Evolutionary conservation across 2,797 vertebrate genomes (phyloP).

Genomic region (Oryzias dopingdopingensis): DNA sequence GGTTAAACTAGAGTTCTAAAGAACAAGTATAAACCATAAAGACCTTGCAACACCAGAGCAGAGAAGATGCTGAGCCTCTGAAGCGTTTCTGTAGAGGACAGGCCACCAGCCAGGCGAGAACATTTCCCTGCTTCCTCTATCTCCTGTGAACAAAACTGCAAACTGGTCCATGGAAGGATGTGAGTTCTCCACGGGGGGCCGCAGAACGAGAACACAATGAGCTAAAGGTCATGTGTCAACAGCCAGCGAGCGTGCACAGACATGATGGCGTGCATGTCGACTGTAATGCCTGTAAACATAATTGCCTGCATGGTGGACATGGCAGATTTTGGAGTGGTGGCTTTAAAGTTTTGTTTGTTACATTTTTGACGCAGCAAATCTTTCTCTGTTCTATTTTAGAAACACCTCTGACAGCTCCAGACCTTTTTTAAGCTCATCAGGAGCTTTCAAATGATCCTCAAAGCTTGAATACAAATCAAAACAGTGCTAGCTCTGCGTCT

Average conservation of each 20-base stretch:
- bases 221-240: conserved; percentile 51
- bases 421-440: too few relatives aligned
- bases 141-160: conserved; percentile 31
- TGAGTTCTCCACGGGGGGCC: conserved; percentile 16
- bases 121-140: conserved; percentile 13
- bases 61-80: conserved; percentile 24
- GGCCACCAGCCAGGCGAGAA: conserved; percentile 3
- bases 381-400: too few relatives aligned
- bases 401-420: too few relatives aligned
- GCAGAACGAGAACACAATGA: conserved; percentile 44
- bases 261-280: conserved; percentile 7
- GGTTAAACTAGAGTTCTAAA: background rate
- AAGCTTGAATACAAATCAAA: too few relatives aligned
- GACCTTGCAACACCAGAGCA: conserved; percentile 36
- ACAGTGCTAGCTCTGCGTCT: too few relatives aligned
- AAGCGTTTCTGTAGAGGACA: conserved; percentile 37
- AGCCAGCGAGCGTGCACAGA: conserved; percentile 36
- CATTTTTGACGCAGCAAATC: too few relatives aligned
- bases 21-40: conserved; percentile 17
- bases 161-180: conserved; percentile 21
- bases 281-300: conserved; percentile 12
- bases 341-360: too few relatives aligned
- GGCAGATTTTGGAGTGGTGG: too few relatives aligned
- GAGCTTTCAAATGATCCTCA: too few relatives aligned
- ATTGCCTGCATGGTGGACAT: too few relatives aligned